Percentiles rank a stretch among this genome's conserved stretches.
Conservation (phyloP, 2,888 invertebrate genomes). For the Stenichneumon culpator region DNA sequence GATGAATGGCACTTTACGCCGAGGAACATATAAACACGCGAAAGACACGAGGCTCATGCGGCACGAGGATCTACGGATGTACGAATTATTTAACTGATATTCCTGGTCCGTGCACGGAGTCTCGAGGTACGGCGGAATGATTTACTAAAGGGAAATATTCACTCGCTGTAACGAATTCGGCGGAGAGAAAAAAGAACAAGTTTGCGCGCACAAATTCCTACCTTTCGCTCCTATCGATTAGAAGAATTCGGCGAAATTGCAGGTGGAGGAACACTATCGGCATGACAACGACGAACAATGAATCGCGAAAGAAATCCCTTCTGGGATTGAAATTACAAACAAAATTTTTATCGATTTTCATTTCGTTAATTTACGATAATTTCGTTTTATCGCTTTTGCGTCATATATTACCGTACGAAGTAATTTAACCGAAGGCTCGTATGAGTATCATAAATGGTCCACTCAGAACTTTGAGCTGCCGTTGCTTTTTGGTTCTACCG, state of each 20-base stretch:
- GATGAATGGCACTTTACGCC: conserved; percentile 9
- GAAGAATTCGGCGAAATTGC: not conserved
- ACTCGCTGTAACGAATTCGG: conserved; percentile 20
- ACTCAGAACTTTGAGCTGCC: too few relatives aligned
- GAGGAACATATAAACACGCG: conserved; percentile 4
- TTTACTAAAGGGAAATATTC: conserved; percentile 56
- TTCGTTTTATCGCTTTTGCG: not conserved
- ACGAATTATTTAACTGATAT: conserved; percentile 60
- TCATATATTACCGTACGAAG: not conserved
- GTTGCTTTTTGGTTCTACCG: too few relatives aligned
- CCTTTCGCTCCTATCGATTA: conserved; percentile 15
- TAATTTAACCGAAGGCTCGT: not conserved
- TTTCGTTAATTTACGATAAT: not conserved
- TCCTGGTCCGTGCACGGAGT: conserved; percentile 41
- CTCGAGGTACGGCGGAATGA: conserved; percentile 55
- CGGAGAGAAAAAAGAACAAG: not conserved
- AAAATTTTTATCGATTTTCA: not conserved
- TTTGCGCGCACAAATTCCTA: not conserved
- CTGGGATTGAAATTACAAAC: not conserved
- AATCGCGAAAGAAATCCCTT: not conserved
- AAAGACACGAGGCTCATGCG: conserved; percentile 4
- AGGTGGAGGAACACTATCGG: not conserved
- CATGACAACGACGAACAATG: not conserved
- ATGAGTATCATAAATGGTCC: too few relatives aligned
- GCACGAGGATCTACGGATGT: conserved; percentile 29